phyloP scores from a whole-genome alignment of 2,797 vertebrate species.

The Cheirogaleus major region DNA sequence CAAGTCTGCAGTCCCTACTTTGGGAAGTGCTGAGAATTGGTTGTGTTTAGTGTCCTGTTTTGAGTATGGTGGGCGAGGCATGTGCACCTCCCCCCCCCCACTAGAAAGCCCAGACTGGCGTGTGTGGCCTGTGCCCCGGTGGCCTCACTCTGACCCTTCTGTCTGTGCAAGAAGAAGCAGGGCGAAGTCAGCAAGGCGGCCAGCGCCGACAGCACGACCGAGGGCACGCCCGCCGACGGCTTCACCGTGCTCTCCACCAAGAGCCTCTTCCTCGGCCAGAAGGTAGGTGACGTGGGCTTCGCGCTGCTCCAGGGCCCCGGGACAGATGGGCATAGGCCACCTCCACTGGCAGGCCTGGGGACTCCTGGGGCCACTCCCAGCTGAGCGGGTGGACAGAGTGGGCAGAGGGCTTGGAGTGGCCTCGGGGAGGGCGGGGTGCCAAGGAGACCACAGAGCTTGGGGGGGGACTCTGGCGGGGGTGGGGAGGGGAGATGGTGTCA shows the following conservation, averaged over 20 bases:
- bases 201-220: slow-evolving; percentile 96
- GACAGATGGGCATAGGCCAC: background rate
- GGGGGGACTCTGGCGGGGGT: background rate
- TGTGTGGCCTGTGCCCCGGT: background rate
- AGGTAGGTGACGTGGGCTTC: slow-evolving; percentile 89
- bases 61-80: background rate
- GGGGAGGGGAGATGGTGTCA: background rate
- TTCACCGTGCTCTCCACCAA: slow-evolving; percentile 98
- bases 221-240: slow-evolving; percentile 92
- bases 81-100: background rate
- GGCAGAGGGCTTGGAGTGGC: background rate
- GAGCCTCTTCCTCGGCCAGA: slow-evolving; percentile 98
- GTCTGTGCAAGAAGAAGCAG: slow-evolving; percentile 91
- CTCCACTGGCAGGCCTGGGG: background rate
- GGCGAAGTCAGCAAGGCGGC: slow-evolving; percentile 95
- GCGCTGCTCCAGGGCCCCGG: background rate
- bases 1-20: background rate
- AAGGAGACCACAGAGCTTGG: background rate
- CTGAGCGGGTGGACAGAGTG: background rate
- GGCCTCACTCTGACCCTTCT: slow-evolving; percentile 3
- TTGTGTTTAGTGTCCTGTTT: background rate
- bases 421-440: background rate
- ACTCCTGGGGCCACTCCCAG: background rate
- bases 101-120: background rate
- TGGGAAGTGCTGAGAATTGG: background rate